phyloP scores from a whole-genome alignment of 2,113 vertebrate species.

The Desmodus rotundus region DNA sequence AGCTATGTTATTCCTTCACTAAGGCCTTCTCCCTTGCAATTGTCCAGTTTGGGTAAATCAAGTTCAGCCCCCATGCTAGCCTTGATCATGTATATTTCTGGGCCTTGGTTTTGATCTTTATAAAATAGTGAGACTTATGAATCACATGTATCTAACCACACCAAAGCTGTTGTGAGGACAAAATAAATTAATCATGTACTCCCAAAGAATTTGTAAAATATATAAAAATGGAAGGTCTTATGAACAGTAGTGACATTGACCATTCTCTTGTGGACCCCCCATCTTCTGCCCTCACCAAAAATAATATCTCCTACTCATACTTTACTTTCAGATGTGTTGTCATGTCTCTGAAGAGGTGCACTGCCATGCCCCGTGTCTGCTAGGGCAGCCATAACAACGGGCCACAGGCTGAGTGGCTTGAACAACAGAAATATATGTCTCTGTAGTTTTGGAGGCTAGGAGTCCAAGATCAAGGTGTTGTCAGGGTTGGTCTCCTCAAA shows the following conservation, averaged over 20 bases:
- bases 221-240: not conserved
- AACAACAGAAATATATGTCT: not conserved
- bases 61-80: not conserved
- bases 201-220: not conserved
- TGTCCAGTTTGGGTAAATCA: not conserved
- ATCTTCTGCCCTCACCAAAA: not conserved
- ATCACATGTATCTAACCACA: not conserved
- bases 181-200: not conserved
- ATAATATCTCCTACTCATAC: not conserved
- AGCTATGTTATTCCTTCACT: not conserved
- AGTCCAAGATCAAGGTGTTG: not conserved
- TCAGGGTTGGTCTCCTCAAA: not conserved
- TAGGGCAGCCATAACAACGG: not conserved
- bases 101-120: not conserved
- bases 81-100: not conserved
- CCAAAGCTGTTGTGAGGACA: not conserved
- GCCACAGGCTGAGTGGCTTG: not conserved
- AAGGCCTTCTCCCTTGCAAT: not conserved
- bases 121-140: not conserved
- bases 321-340: not conserved
- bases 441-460: not conserved
- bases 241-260: not conserved
- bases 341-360: not conserved
- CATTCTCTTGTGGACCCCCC: not conserved
- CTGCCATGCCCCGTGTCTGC: not conserved